These are phyloP conservation scores for Microctenopoma lineatum DNA, from an alignment of 2,797 vertebrate genomes.

Conservation along the genomic window DNA sequence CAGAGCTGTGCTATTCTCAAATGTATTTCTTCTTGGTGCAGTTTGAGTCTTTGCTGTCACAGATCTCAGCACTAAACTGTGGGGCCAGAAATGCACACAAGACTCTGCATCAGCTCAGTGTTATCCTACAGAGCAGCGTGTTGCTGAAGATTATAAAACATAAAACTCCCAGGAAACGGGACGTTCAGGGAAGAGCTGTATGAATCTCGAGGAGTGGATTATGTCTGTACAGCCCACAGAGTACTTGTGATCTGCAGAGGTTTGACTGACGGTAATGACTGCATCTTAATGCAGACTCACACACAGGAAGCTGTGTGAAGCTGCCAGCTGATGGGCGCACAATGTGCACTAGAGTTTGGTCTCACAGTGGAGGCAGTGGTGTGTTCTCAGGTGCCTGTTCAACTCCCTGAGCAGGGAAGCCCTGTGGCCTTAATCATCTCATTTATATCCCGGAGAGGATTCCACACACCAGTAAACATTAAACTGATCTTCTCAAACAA, in stretches of 20 bases:
- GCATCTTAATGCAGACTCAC: slow-evolving; percentile 74
- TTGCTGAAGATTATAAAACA: no score
- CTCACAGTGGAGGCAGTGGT: slow-evolving; percentile 62
- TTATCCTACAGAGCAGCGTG: no score
- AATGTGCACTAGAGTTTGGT: slow-evolving; percentile 76
- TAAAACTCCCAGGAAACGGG: no score
- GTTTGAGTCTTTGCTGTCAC: no score
- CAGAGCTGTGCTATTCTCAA: no score
- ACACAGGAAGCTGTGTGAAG: slow-evolving; percentile 43
- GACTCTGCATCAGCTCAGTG: no score
- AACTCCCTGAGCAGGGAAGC: slow-evolving; percentile 78
- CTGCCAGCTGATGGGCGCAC: slow-evolving; percentile 73
- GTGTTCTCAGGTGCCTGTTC: slow-evolving; percentile 78
- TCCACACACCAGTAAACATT: slow-evolving; percentile 57
- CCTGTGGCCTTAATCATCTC: slow-evolving; percentile 81
- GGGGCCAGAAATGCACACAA: no score
- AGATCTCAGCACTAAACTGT: no score
- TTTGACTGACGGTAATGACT: slow-evolving; percentile 10
- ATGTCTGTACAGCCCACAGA: neutral
- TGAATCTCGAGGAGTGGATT: slow-evolving; percentile 10
- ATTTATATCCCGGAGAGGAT: slow-evolving; percentile 71
- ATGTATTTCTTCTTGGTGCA: no score
- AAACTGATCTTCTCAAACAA: slow-evolving; percentile 59
- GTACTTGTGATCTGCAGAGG: slow-evolving; percentile 10
- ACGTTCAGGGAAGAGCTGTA: neutral